Conservation (phyloP, 1,140 invertebrate species). For the Oryctes rhinoceros region DNA sequence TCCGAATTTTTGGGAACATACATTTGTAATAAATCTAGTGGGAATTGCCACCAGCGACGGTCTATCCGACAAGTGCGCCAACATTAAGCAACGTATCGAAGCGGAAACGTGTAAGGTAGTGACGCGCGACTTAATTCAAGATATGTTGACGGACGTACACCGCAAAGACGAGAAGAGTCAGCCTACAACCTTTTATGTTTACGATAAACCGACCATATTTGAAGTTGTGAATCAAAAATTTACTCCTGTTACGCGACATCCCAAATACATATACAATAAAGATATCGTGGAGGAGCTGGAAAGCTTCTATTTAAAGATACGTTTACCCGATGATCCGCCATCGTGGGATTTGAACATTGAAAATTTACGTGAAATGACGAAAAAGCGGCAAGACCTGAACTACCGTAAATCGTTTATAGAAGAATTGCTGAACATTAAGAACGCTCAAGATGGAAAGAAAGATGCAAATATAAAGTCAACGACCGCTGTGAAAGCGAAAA, state of each 20-base stretch:
- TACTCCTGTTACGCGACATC: background rate
- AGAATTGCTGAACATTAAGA: background rate
- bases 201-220: conserved; percentile 25
- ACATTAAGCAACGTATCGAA: background rate
- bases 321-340: background rate
- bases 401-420: background rate
- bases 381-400: background rate
- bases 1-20: background rate
- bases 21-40: background rate
- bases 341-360: conserved; percentile 20
- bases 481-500: no score
- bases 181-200: conserved; percentile 3
- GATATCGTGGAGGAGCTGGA: conserved; percentile 31
- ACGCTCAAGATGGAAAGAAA: background rate
- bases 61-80: background rate
- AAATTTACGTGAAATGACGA: conserved; percentile 18
- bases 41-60: background rate
- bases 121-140: background rate
- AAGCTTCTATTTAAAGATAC: conserved; percentile 22
- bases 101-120: background rate
- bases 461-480: background rate
- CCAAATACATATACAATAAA: conserved; percentile 39
- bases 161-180: background rate
- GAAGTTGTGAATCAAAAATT: conserved; percentile 17
- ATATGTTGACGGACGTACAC: background rate